phyloP scores from a whole-genome alignment of 2,888 invertebrate genomes.

The Dasysyrphus albostriatus region DNA sequence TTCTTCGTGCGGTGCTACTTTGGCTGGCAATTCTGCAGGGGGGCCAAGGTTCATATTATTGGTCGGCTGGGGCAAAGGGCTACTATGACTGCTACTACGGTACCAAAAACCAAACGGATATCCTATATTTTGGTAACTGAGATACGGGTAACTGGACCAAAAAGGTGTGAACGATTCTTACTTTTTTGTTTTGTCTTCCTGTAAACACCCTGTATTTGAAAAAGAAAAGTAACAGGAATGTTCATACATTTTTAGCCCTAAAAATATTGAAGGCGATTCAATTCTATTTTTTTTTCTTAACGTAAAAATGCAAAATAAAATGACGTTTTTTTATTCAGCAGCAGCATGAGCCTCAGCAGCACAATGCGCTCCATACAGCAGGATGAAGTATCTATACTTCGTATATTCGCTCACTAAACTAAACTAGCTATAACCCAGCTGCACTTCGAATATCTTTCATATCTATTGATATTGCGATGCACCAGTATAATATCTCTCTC shows the following conservation, averaged over 20 bases:
- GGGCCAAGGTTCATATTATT: too few species aligned
- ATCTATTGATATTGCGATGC: not conserved
- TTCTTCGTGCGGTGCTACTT: too few species aligned
- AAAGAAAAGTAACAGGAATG: not conserved
- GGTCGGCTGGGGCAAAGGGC: too few species aligned
- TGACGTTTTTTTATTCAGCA: not conserved
- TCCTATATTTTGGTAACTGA: too few species aligned
- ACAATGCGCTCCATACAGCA: not conserved
- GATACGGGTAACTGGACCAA: too few species aligned
- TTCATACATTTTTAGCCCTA: not conserved
- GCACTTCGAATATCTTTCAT: slow-evolving; percentile 5
- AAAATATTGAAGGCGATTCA: not conserved
- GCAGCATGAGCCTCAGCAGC: not conserved
- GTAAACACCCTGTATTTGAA: not conserved
- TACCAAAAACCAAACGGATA: too few species aligned
- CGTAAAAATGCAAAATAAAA: not conserved
- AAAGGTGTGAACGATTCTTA: too few species aligned
- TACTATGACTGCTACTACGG: too few species aligned
- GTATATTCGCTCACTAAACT: not conserved
- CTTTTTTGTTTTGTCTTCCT: not conserved
- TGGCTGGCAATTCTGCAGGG: too few species aligned
- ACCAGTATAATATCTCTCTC: not conserved
- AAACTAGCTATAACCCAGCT: not conserved
- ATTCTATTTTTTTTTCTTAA: not conserved
- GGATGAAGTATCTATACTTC: not conserved